Evolutionary conservation across 2,797 vertebrate species (phyloP).

Genomic region (Chaetodon trifasciatus): DNA sequence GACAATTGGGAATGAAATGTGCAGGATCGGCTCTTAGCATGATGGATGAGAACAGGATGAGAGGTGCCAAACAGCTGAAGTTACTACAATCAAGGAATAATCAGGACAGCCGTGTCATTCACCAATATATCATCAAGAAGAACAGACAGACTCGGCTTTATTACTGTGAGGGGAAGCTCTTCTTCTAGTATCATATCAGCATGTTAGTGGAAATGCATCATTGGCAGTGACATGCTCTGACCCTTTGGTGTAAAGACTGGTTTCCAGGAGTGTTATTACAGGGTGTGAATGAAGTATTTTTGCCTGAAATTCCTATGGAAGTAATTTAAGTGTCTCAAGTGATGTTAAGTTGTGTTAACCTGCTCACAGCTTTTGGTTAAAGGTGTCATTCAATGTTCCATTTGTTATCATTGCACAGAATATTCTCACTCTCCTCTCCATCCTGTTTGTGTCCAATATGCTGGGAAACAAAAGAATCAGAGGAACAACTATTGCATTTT

Average conservation of each 20-base stretch:
- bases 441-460: background rate
- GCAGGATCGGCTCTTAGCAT: constrained; percentile 10
- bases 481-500: background rate
- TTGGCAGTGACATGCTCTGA: background rate
- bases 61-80: background rate
- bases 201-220: background rate
- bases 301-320: background rate
- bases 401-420: background rate
- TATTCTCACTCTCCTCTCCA: background rate
- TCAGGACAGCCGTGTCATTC: background rate
- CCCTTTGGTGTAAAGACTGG: background rate
- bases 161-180: background rate
- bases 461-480: background rate
- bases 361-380: background rate
- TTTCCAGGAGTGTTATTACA: background rate
- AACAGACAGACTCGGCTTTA: background rate
- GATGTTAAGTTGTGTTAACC: background rate
- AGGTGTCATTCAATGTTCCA: background rate
- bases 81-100: background rate
- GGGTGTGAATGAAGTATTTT: background rate
- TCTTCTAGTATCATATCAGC: background rate
- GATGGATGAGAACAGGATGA: background rate
- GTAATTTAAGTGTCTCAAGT: background rate
- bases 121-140: background rate
- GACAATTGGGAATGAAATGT: constrained; percentile 22